A percentile compares a stretch with the other conserved stretches of the same genome.
Evolutionary conservation across 2,113 vertebrate species (phyloP).

Genomic region (Silurus glanis): DNA sequence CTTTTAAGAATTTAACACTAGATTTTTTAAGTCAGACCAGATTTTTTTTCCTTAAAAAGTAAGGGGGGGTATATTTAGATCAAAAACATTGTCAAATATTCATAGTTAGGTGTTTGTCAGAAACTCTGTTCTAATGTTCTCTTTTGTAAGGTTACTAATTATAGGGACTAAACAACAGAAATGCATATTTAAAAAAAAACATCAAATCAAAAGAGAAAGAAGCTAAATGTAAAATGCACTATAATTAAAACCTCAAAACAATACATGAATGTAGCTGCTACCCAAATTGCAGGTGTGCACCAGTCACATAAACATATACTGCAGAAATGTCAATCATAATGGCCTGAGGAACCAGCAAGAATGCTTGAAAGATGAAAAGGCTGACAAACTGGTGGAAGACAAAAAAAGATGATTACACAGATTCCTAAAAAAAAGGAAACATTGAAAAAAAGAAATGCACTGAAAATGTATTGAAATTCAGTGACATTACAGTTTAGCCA

Average conservation of each 20-base stretch:
- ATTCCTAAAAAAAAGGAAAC: background rate
- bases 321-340: slow-evolving; percentile 23
- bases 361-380: slow-evolving; percentile 13
- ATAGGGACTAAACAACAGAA: background rate
- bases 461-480: background rate
- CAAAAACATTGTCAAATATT: background rate
- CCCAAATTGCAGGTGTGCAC: background rate
- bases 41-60: background rate
- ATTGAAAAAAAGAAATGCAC: background rate
- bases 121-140: background rate
- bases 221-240: background rate
- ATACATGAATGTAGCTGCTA: background rate
- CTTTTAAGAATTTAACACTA: background rate
- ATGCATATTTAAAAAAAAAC: background rate
- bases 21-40: background rate
- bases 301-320: background rate
- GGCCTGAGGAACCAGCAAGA: background rate
- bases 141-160: background rate
- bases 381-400: background rate
- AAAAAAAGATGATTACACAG: background rate
- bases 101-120: background rate
- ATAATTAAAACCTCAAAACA: background rate
- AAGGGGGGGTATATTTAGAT: background rate
- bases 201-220: too few relatives aligned
- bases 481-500: background rate